Base-by-base conservation (phyloP, 1,140 invertebrate genomes). In the Leptoteleia sp. region DNA sequence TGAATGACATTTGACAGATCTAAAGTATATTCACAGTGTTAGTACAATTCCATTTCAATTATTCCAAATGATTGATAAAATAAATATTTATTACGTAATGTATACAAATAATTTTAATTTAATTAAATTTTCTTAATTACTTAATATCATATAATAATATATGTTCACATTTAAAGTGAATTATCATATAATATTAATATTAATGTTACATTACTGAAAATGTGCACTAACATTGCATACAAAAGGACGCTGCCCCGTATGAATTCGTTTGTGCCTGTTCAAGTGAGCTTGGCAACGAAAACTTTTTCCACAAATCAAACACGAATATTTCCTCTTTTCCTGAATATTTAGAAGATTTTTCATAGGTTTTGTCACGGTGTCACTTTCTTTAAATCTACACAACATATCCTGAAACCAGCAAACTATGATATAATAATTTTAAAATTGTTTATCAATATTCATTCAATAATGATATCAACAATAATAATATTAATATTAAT, bases 1-100 rank as follows among this genome's bases (percentile, higher is more conserved):
- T 92, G 81, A 93, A 93, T 2, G 91, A 90, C 82, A 91, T 89
- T 59, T 85, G 83, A 81, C 92, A 93, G 27, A 92, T 83, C 82
- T 91, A 82, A 33, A 59, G 42, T 40, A 17, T 37, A 13, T 73
- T 22, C 5, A 3, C 19, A 22, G n/a, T n/a, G n/a, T n/a, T n/a
- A n/a, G n/a, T n/a, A n/a, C n/a, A n/a, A n/a, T n/a, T n/a, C n/a
- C n/a, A n/a, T n/a, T n/a, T n/a, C n/a, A n/a, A n/a, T n/a, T n/a
- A n/a, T n/a, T n/a, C n/a, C n/a, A n/a, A n/a, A n/a, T n/a, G n/a
- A n/a, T n/a, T n/a, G n/a, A n/a, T n/a, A n/a, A n/a, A n/a, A n/a
- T n/a, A n/a, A n/a, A n/a, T n/a, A n/a, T n/a, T n/a, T n/a, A n/a
- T n/a, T n/a, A n/a, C n/a, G n/a, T n/a, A n/a, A n/a, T n/a, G n/a